These are phyloP conservation scores for Enteromius trimaculatus DNA, from an alignment of 2,797 vertebrate species.

Conservation along the genomic window DNA sequence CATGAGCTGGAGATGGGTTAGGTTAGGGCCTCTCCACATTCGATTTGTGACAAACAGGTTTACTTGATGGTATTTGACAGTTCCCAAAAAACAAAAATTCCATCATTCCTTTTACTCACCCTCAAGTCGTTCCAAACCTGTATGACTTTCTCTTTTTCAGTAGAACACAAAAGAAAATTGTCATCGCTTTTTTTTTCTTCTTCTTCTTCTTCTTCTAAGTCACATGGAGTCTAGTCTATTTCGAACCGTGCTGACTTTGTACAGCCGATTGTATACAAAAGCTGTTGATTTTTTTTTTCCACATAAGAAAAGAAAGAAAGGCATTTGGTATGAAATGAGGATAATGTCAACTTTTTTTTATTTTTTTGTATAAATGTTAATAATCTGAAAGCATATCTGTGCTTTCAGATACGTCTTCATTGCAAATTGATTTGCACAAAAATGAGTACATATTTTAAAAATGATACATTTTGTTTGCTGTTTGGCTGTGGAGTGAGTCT, in stretches of 20 bases:
- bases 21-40: constrained; percentile 7
- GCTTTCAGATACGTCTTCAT: too few relatives aligned
- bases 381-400: background rate
- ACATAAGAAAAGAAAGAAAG: background rate
- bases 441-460: background rate
- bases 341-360: background rate
- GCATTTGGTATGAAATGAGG: background rate
- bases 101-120: background rate
- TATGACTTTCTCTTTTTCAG: background rate
- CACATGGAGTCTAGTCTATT: background rate
- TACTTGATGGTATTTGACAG: background rate
- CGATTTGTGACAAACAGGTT: constrained; percentile 1
- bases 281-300: background rate
- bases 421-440: background rate
- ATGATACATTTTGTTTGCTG: background rate
- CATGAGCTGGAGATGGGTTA: background rate
- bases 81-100: background rate
- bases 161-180: background rate
- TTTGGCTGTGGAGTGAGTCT: background rate
- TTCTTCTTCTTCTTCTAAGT: background rate
- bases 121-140: background rate
- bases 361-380: background rate
- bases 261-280: background rate
- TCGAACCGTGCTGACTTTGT: background rate
- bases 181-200: background rate